Evolutionary conservation across 2,113 vertebrate species (phyloP), one percentile per base, ranked within the genome.

Genomic region (Meriones unguiculatus): DNA sequence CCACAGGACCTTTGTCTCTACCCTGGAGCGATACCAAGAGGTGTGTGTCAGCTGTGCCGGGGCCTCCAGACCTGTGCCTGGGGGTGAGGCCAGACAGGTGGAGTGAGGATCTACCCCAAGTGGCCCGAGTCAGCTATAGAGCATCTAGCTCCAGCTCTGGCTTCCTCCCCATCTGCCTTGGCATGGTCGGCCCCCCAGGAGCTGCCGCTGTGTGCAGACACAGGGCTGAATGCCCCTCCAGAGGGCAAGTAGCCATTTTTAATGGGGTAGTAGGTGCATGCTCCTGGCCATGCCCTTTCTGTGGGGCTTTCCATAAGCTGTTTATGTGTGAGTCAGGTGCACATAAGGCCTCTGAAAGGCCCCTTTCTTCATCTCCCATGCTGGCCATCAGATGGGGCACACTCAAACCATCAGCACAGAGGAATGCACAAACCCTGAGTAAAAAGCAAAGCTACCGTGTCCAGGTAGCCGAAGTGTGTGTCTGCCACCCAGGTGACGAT

Each of bases 11-110:
- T 99, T 99, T 7, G 97, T 97, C 24, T 90, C 97, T 1, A 93
- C 98, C 0, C 95, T 99, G 97, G 99, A 99, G 80, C 98, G 99
- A 76, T 99, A 99, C 96, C 62, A 46, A 64, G 99, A 99, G 99
- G 99, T 99, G 38, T 0, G 77, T 52, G 41, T 77, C 1, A 25
- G 28, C 25, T 0, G 2, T 3, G 28, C 41, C 12, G 57, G 69
- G 65, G 28, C 2, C 20, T 15, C 64, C 30, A 25, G 85, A 30
- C 65, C 85, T 54, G 46, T 13, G 13, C 3, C 52, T 13, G 12
- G 28, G 52, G 46, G 30, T 6, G 13, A 28, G 41, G 52, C 14
- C 12, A 11, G 17, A 38, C 1, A 0, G n/a, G n/a, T 7, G 10
- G 8, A 14, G 41, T 15, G 8, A 50, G 9, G 2, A 4, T 54